These are phyloP conservation scores for Todiramphus saurophagus DNA, from an alignment of 2,113 vertebrate species.

Conservation along the genomic window DNA sequence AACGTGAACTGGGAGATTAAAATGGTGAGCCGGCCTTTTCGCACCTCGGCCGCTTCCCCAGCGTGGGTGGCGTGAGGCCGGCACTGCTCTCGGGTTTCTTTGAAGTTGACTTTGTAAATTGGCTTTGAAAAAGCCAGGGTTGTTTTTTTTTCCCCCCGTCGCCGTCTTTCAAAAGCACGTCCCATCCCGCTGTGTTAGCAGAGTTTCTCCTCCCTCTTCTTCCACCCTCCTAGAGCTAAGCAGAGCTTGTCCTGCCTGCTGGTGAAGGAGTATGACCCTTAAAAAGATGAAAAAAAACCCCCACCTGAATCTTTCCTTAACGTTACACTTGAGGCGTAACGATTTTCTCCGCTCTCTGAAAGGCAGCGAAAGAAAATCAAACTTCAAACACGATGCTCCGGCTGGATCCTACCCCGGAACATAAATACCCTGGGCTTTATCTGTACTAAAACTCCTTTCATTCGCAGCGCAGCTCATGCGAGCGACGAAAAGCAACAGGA, in stretches of 20 bases:
- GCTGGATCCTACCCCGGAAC: neutral
- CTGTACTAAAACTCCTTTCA: neutral
- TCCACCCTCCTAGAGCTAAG: neutral
- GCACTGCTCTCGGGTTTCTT: accelerated
- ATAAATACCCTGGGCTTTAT: neutral
- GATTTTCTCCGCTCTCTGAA: neutral
- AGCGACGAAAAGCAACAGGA: neutral
- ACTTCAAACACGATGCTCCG: neutral
- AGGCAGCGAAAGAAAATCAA: neutral
- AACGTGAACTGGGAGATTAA: conserved; percentile 99
- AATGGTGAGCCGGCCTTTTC: conserved; percentile 80
- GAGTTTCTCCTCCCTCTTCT: neutral
- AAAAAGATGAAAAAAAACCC: neutral
- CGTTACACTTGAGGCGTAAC: neutral
- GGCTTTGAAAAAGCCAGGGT: neutral
- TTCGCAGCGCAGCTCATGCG: neutral
- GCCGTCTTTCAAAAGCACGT: too few species aligned
- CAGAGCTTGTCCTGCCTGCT: neutral
- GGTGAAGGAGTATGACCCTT: neutral
- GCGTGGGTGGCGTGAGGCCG: accelerated
- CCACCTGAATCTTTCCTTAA: neutral
- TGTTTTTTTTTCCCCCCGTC: neutral
- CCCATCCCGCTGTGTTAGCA: neutral
- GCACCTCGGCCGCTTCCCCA: accelerated
- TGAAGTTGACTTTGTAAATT: neutral